Conservation (phyloP, 53 echinoderm and acorn worm genomes). For the Temnopleurus reevesii region DNA sequence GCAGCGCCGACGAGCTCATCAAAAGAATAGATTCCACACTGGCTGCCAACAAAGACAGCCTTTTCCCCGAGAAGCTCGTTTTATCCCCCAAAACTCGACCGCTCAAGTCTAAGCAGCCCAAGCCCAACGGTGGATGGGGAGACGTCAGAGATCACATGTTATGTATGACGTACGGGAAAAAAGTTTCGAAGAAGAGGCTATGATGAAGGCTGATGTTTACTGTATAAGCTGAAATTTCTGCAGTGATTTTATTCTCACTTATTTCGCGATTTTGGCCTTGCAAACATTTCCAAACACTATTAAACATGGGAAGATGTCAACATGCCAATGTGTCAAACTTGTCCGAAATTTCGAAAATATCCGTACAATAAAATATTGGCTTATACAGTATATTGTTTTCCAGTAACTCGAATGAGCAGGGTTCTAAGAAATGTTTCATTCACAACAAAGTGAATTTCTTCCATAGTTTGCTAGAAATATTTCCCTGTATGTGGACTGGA, state of each 20-base stretch:
- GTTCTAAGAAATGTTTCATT: too few species aligned
- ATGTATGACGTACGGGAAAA: conserved; percentile 81
- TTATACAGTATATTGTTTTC: too few species aligned
- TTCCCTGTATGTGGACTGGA: too few species aligned
- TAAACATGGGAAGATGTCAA: not conserved
- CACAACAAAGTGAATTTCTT: too few species aligned
- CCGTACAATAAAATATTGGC: too few species aligned
- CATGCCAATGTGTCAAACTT: too few species aligned
- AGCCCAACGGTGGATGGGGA: conserved; percentile 98
- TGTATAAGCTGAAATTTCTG: too few species aligned
- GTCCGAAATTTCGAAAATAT: too few species aligned
- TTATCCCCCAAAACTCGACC: conserved; percentile 77
- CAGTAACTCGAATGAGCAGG: too few species aligned
- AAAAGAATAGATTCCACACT: conserved; percentile 69
- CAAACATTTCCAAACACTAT: not conserved
- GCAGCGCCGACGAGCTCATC: conserved; percentile 88
- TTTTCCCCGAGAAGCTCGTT: conserved; percentile 71
- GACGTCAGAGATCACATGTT: conserved; percentile 90
- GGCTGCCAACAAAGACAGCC: conserved; percentile 59
- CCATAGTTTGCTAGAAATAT: too few species aligned
- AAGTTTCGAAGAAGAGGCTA: not conserved
- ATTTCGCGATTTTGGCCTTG: too few species aligned
- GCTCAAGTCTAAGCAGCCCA: conserved; percentile 67
- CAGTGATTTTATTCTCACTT: too few species aligned
- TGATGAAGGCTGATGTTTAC: conserved; percentile 58